A percentile compares a stretch with the other conserved stretches of the same genome.
phyloP scores from a whole-genome alignment of 1,140 invertebrate genomes.

The Bombus pascuorum region DNA sequence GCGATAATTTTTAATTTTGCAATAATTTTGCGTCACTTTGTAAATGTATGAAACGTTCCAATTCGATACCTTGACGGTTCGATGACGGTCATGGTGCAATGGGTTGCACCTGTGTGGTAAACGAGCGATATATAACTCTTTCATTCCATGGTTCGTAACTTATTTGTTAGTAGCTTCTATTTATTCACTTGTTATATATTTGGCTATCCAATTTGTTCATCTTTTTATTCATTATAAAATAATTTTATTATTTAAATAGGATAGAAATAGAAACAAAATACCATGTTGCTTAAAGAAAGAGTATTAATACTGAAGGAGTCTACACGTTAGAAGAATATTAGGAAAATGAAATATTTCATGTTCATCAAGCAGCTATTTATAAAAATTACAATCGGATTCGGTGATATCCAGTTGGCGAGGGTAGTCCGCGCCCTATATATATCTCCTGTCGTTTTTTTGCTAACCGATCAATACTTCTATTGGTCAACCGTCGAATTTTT shows the following conservation, averaged over 20 bases:
- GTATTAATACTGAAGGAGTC: no score
- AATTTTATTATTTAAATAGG: neutral
- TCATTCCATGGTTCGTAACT: slow-evolving; percentile 19
- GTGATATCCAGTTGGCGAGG: neutral
- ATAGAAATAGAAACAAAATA: neutral
- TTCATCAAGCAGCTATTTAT: neutral
- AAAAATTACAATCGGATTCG: neutral
- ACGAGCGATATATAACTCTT: neutral
- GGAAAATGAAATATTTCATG: neutral
- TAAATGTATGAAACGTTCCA: neutral
- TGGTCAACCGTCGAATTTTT: neutral
- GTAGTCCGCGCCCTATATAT: neutral
- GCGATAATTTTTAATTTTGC: no score
- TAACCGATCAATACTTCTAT: neutral
- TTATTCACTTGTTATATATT: neutral
- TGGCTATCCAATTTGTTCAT: neutral
- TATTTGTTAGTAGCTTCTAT: neutral
- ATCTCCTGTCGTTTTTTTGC: neutral
- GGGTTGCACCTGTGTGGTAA: slow-evolving; percentile 73
- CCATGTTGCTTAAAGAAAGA: neutral
- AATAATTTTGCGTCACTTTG: neutral
- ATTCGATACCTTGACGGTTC: neutral
- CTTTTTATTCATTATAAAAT: neutral
- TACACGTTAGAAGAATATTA: neutral
- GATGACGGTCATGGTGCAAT: slow-evolving; percentile 74